A percentile compares a stretch with the other conserved stretches of the same genome.
Evolutionary conservation across 1,140 invertebrate species (phyloP).

Genomic region (Lordiphosa collinella): DNA sequence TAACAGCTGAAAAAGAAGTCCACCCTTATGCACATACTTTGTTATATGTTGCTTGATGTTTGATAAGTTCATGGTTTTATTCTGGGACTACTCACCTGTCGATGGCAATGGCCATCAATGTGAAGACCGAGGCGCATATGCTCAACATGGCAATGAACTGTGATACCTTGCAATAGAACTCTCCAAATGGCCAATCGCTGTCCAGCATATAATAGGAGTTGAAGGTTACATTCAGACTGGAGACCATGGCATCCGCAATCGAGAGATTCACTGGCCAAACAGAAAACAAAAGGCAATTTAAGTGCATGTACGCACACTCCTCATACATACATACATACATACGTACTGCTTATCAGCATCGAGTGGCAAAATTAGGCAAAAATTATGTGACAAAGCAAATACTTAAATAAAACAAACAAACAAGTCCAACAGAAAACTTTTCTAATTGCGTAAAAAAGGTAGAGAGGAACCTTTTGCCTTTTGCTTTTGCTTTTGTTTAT

Average conservation of each 20-base stretch:
- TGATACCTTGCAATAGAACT: slow-evolving; percentile 94
- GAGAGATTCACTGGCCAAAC: slow-evolving; percentile 89
- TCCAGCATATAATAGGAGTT: slow-evolving; percentile 96
- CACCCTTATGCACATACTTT: slow-evolving; percentile 3
- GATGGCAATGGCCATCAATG: slow-evolving; percentile 96
- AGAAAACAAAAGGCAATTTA: slow-evolving; percentile 11
- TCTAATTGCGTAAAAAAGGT: slow-evolving; percentile 23
- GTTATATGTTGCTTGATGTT: too few relatives aligned
- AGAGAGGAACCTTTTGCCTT: slow-evolving; percentile 8
- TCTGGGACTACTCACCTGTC: slow-evolving; percentile 88
- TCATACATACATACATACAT: neutral
- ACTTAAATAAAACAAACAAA: slow-evolving; percentile 7
- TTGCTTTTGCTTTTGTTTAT: slow-evolving; percentile 41
- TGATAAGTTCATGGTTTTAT: too few relatives aligned
- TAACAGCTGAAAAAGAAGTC: neutral
- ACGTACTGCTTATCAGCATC: slow-evolving; percentile 18
- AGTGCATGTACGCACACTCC: too few relatives aligned
- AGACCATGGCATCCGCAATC: slow-evolving; percentile 96
- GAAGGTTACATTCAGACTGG: slow-evolving; percentile 95
- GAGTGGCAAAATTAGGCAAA: slow-evolving; percentile 21
- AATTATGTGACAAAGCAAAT: slow-evolving; percentile 38
- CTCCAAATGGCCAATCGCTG: slow-evolving; percentile 95
- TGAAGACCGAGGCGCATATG: slow-evolving; percentile 96
- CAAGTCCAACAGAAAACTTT: slow-evolving; percentile 15
- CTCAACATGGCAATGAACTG: slow-evolving; percentile 95